phyloP scores from a whole-genome alignment of 2,797 vertebrate species.

The Myotis myotis region DNA sequence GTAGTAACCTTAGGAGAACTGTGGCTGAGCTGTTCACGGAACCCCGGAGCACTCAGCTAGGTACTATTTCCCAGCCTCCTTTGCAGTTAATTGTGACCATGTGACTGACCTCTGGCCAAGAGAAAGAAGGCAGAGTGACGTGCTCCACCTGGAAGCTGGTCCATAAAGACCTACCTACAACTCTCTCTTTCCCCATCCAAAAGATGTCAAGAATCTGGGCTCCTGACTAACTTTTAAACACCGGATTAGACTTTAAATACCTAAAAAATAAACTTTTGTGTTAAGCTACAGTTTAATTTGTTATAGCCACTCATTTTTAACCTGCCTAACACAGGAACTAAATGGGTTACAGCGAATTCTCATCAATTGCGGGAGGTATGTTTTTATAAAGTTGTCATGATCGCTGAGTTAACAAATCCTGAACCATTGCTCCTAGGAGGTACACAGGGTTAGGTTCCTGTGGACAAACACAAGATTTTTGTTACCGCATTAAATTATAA shows the following conservation, averaged over 20 bases:
- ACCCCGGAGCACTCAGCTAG: not conserved
- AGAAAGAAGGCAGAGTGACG: not conserved
- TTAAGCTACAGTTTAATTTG: not conserved
- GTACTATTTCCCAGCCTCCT: not conserved
- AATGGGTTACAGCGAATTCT: not conserved
- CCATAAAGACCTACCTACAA: not conserved
- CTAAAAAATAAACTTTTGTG: not conserved
- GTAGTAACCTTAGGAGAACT: not conserved
- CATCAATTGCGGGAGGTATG: not conserved
- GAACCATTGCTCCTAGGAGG: not conserved
- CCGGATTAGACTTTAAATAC: not conserved
- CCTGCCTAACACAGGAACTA: not conserved
- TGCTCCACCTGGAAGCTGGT: not conserved
- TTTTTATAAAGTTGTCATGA: not conserved
- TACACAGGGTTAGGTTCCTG: not conserved
- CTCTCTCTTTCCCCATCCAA: not conserved
- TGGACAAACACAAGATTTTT: not conserved
- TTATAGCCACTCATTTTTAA: not conserved
- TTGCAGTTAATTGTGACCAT: not conserved
- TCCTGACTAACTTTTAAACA: not conserved
- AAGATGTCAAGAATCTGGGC: not conserved
- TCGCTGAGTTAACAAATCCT: not conserved
- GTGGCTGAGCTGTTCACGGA: not conserved
- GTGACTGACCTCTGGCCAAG: not conserved
- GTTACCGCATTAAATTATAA: too few species aligned